Conservation (phyloP, 1,140 invertebrate genomes). For the Brachionus plicatilis region DNA sequence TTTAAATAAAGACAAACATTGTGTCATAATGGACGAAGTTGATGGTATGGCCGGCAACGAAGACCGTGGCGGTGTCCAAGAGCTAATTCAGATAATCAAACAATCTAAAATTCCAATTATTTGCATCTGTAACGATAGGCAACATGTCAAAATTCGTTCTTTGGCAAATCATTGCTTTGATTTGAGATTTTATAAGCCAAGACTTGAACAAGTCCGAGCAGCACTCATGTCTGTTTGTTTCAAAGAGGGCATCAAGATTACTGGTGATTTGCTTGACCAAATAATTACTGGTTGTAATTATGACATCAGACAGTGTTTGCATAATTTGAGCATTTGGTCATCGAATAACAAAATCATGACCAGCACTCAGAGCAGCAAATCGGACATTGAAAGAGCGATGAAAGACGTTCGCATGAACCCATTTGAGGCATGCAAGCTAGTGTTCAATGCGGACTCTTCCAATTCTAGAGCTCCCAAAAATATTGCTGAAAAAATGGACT, state of each 20-base stretch:
- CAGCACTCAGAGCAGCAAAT: slow-evolving; percentile 56
- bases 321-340: slow-evolving; percentile 71
- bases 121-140: slow-evolving; percentile 97
- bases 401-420: slow-evolving; percentile 84
- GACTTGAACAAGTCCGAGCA: slow-evolving; percentile 79
- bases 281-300: slow-evolving; percentile 81
- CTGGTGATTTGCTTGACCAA: slow-evolving; percentile 67
- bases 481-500: slow-evolving; percentile 54
- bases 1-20: slow-evolving; percentile 62
- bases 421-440: slow-evolving; percentile 84
- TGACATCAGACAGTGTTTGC: slow-evolving; percentile 75
- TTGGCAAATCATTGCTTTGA: slow-evolving; percentile 92
- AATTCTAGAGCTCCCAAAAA: slow-evolving; percentile 60
- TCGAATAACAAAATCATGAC: slow-evolving; percentile 57
- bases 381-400: slow-evolving; percentile 57
- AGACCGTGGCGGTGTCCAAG: slow-evolving; percentile 87
- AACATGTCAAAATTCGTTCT: slow-evolving; percentile 85
- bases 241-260: slow-evolving; percentile 78
- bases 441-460: slow-evolving; percentile 70
- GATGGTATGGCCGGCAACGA: slow-evolving; percentile 99
- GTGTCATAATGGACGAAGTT: slow-evolving; percentile 97
- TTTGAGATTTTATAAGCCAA: slow-evolving; percentile 74
- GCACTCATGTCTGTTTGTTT: slow-evolving; percentile 82
- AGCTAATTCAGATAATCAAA: slow-evolving; percentile 89
- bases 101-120: slow-evolving; percentile 82